Evolutionary conservation across 1,140 invertebrate species (phyloP).

Genomic region (Grapholita molesta): DNA sequence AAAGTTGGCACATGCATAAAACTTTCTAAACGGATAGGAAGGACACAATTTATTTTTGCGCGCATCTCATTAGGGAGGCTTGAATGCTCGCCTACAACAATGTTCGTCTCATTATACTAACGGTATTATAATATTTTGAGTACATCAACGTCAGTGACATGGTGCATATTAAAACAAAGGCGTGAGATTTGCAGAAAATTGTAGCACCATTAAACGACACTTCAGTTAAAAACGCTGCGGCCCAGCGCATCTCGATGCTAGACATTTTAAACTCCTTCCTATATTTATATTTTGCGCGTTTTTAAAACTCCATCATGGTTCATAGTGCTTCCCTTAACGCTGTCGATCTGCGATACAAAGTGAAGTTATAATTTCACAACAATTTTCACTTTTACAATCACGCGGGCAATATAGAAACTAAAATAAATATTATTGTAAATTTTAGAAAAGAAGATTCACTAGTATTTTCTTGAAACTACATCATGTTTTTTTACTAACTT

Average conservation of each 20-base stretch:
- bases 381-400: too few relatives aligned
- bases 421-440: too few relatives aligned
- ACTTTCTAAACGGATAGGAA: constrained; percentile 40
- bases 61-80: constrained; percentile 68
- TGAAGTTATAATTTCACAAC: too few relatives aligned
- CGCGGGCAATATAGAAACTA: too few relatives aligned
- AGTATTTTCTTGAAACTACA: too few relatives aligned
- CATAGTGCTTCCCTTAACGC: too few relatives aligned
- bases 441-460: too few relatives aligned
- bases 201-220: constrained; percentile 52
- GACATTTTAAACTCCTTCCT: not conserved
- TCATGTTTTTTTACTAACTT: too few relatives aligned
- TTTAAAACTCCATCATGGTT: too few relatives aligned
- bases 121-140: constrained; percentile 72
- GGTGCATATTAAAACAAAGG: constrained; percentile 73
- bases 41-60: constrained; percentile 60
- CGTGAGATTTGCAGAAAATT: constrained; percentile 47
- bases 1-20: too few relatives aligned
- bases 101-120: constrained; percentile 74
- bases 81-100: constrained; percentile 69
- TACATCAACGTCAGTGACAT: constrained; percentile 68
- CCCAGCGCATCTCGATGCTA: not conserved
- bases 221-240: constrained; percentile 49
- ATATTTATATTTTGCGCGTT: not conserved
- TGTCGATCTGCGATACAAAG: too few relatives aligned